Evolutionary conservation across 1,140 invertebrate species (phyloP).

Genomic region (Trachymyrmex cornetzi): DNA sequence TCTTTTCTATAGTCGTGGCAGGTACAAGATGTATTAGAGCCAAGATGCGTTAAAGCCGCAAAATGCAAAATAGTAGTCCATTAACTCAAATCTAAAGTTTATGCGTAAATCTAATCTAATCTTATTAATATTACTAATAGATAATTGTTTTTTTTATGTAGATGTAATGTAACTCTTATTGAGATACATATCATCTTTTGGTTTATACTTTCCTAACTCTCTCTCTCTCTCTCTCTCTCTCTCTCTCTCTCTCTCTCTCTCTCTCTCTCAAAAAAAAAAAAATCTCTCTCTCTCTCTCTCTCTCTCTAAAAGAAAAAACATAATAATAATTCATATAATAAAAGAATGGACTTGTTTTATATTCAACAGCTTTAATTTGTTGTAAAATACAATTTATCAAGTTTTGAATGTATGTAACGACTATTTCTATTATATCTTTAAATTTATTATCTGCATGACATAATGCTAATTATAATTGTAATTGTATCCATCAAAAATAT

Average conservation of each 20-base stretch:
- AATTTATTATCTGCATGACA: slow-evolving; percentile 31
- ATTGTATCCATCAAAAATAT: background rate
- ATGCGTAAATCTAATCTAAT: background rate
- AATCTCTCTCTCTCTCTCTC: no score
- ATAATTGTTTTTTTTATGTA: background rate
- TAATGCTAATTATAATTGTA: slow-evolving; percentile 31
- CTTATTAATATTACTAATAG: background rate
- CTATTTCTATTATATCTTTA: slow-evolving; percentile 23
- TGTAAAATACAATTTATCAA: slow-evolving; percentile 30
- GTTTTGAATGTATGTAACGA: slow-evolving; percentile 15
- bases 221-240: no score
- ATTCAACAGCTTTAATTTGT: slow-evolving; percentile 29
- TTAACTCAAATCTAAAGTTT: slow-evolving; percentile 3
- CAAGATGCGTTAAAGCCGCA: background rate
- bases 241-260: no score
- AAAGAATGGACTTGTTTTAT: slow-evolving; percentile 26
- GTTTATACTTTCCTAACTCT: background rate
- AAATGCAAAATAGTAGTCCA: slow-evolving; percentile 27
- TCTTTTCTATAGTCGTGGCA: slow-evolving; percentile 23
- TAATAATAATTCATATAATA: slow-evolving; percentile 11
- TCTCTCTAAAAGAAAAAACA: background rate
- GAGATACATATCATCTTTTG: slow-evolving; percentile 19
- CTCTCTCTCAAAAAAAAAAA: no score
- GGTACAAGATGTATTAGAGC: slow-evolving; percentile 16
- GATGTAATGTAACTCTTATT: background rate